Evolutionary conservation across 2,888 invertebrate genomes (phyloP), one percentile per base, ranked within the genome.

Genomic region (Nephrotoma flavescens): DNA sequence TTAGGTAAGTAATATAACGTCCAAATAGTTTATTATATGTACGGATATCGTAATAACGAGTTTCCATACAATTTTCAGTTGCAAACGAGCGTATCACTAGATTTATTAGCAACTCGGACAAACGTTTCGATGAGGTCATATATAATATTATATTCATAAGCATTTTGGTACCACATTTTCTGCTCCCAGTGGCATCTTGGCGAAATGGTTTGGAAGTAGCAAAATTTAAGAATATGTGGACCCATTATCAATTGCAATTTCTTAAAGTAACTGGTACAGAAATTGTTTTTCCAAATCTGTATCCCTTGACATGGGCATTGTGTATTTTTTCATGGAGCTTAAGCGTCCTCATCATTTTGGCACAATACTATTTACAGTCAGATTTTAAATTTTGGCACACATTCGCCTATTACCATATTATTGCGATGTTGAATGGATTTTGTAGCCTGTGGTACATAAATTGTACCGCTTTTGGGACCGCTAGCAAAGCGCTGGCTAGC

Each of bases 181-280:
- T 95, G 6, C 89, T 95, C 86, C 95, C 95, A 0, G 90, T 94
- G 12, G 95, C 95, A 0, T 95, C 95, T 0, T 95, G 95, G 95
- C 92, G 95, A 0, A 95, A 95, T 89, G 95, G 95, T 0, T 90
- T 91, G 0, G 94, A 95, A 90, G 95, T 95, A 42, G 95, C 95
- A 0, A 94, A 94, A 88, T 95, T 95, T 89, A 95, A 95, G 90
- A 95, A 95, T 89, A 95, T 95, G 95, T 95, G 95, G 95, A 95
- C 95, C 0, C 94, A 94, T 90, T 95, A 95, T 91, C 95, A 95
- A 12, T 42, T 86, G 42, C 86, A 86, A 90, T 94, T 94, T 88
- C 92, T 93, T 45, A 93, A 92, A 89, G 93, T 94, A 12, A 94
- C 94, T 0, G 94, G 95, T 0, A 93, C 93, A 0, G 93, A 94